Percentiles rank a stretch among this genome's conserved stretches.
Conservation (phyloP, 2,797 vertebrate species). For the Sandelia bainsii region DNA sequence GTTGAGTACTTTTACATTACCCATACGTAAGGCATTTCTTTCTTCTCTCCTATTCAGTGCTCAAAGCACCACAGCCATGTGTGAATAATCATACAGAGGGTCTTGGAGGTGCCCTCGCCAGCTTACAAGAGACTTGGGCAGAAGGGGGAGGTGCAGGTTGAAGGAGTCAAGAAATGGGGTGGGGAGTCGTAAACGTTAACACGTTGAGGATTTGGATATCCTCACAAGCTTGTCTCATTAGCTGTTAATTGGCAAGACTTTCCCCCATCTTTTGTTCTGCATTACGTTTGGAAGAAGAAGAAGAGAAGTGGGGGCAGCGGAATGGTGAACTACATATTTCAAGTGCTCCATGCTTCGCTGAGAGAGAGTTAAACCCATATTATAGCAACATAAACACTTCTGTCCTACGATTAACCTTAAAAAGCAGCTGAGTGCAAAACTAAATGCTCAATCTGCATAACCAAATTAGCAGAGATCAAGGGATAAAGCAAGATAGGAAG, state of each 20-base stretch:
- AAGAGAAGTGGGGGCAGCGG: conserved; percentile 45
- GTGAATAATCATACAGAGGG: conserved; percentile 86
- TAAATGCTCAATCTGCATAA: conserved; percentile 76
- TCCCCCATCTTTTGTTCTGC: conserved; percentile 83
- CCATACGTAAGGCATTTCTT: conserved; percentile 82
- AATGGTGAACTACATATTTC: conserved; percentile 80
- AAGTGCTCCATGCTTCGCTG: conserved; percentile 74
- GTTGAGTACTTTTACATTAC: conserved; percentile 80
- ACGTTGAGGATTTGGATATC: conserved; percentile 87
- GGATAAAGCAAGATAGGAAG: conserved; percentile 7
- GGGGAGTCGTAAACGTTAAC: conserved; percentile 83
- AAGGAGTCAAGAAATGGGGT: conserved; percentile 59
- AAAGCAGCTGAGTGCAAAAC: conserved; percentile 82
- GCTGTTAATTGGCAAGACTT: conserved; percentile 88
- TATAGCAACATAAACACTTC: conserved; percentile 83
- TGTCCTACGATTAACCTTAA: conserved; percentile 86
- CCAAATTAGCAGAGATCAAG: conserved; percentile 82
- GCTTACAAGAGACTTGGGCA: conserved; percentile 77
- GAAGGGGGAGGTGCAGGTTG: conserved; percentile 72
- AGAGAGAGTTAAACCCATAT: conserved; percentile 78
- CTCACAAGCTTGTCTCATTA: conserved; percentile 90
- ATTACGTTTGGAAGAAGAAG: conserved; percentile 68
- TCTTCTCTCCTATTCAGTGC: conserved; percentile 71
- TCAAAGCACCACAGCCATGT: conserved; percentile 80
- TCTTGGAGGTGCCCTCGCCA: conserved; percentile 78